These are phyloP conservation scores for Gobio occitaniae DNA, from an alignment of 2,797 vertebrate genomes.

Conservation along the genomic window DNA sequence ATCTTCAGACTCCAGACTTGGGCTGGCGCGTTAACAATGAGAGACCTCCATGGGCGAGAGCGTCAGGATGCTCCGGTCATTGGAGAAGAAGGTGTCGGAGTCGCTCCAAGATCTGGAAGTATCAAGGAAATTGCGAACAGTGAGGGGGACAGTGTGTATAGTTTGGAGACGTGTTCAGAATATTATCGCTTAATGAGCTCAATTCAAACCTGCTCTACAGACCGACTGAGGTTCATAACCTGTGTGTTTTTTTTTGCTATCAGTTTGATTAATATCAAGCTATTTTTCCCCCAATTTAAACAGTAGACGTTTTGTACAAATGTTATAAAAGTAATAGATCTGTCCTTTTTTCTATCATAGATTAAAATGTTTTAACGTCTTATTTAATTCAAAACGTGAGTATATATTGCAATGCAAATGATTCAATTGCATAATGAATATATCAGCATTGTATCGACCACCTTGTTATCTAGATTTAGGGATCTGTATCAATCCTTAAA, in stretches of 20 bases:
- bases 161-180: background rate
- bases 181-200: background rate
- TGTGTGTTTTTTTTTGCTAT: background rate
- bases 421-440: background rate
- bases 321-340: background rate
- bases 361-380: background rate
- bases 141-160: constrained; percentile 56
- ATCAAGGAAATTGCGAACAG: constrained; percentile 79
- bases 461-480: background rate
- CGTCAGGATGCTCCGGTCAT: constrained; percentile 95
- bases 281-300: background rate
- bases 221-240: no score
- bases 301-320: background rate
- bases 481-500: background rate
- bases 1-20: constrained; percentile 25
- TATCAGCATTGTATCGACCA: background rate
- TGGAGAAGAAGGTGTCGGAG: constrained; percentile 90
- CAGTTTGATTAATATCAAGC: background rate
- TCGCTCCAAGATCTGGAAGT: constrained; percentile 94
- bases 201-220: background rate
- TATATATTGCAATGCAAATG: background rate
- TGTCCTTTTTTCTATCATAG: background rate
- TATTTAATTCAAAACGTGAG: background rate
- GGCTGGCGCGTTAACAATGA: constrained; percentile 73
- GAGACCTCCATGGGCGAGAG: constrained; percentile 89